Evolutionary conservation across 2,888 invertebrate species (phyloP), one percentile per base, ranked within the genome.

Genomic region (Teleogryllus oceanicus): DNA sequence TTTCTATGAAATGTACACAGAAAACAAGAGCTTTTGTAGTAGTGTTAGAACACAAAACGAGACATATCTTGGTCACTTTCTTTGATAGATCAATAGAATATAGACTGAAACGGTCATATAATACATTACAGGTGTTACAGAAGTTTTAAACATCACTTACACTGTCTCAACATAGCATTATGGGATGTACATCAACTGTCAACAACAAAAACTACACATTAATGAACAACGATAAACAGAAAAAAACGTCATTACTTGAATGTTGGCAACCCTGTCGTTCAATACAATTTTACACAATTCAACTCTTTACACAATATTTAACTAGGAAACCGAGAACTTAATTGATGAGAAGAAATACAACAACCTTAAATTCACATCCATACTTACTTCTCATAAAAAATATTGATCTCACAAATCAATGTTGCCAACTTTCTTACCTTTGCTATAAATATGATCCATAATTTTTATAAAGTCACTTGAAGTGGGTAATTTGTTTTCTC

Each of bases 321-420:
- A n/a, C n/a, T 18, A 62, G 5, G n/a, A 62, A 62, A 62, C n/a
- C n/a, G 16, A 62, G 8, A 62, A 13, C n/a, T 62, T 62, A 62
- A 62, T 62, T 76, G 76, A 24, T 20, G 21, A 76, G 76, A 76
- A 24, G 37, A 76, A 37, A 76, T 76, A 76, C 24, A 76, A 24
- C 76, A 21, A 24, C 37, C 37, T 76, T 76, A 76, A 76, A 76
- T 76, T 76, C 37, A 76, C 21, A 76, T n/a, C 21, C 76, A 24
- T 76, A 76, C 37, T 76, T 76, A 76, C 37, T 76, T 76, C 37
- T 24, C 37, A 76, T 24, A 24, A 21, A 76, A 76, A 76, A 76
- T 76, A 76, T 76, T 76, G 21, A 24, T 76, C 37, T 24, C 76
- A 37, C 37, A 24, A 37, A 76, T 76, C 37, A 21, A 76, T 24